Evolutionary conservation across 2,797 vertebrate genomes (phyloP).

Genomic region (Amniataba percoides): DNA sequence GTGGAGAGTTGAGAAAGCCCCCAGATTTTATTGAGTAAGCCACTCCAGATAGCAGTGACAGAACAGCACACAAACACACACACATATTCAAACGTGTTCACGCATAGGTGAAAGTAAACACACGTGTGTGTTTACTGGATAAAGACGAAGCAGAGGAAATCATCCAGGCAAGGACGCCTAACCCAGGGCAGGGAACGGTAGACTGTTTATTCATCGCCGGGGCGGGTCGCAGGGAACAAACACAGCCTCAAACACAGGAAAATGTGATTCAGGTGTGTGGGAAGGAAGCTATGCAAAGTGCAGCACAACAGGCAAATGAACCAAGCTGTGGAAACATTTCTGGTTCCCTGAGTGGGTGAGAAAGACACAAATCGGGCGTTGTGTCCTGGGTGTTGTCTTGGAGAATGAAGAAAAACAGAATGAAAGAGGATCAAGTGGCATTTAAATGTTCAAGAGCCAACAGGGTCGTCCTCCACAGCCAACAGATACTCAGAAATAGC

Average conservation of each 20-base stretch:
- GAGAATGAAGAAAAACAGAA: slow-evolving; percentile 35
- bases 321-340: slow-evolving; percentile 41
- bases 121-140: slow-evolving; percentile 24
- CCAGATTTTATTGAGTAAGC: slow-evolving; percentile 19
- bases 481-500: slow-evolving; percentile 33
- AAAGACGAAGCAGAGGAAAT: slow-evolving; percentile 42
- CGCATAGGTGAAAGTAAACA: slow-evolving; percentile 42
- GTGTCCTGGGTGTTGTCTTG: slow-evolving; percentile 47
- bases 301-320: slow-evolving; percentile 30
- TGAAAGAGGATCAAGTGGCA: slow-evolving; percentile 46
- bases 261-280: slow-evolving; percentile 75
- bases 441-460: slow-evolving; percentile 17
- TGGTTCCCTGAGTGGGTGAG: slow-evolving; percentile 43
- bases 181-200: slow-evolving; percentile 43
- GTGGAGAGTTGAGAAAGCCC: neutral
- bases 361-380: slow-evolving; percentile 49
- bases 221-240: slow-evolving; percentile 62
- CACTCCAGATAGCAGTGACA: slow-evolving; percentile 18
- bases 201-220: slow-evolving; percentile 58
- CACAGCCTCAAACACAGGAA: slow-evolving; percentile 60
- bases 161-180: slow-evolving; percentile 37
- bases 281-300: slow-evolving; percentile 49
- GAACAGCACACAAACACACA: slow-evolving; percentile 4
- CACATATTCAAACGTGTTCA: slow-evolving; percentile 14
- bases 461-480: slow-evolving; percentile 14